These are phyloP conservation scores for Amphiura filiformis DNA, from an alignment of 35 echinoderm and acorn worm species.

Conservation along the genomic window DNA sequence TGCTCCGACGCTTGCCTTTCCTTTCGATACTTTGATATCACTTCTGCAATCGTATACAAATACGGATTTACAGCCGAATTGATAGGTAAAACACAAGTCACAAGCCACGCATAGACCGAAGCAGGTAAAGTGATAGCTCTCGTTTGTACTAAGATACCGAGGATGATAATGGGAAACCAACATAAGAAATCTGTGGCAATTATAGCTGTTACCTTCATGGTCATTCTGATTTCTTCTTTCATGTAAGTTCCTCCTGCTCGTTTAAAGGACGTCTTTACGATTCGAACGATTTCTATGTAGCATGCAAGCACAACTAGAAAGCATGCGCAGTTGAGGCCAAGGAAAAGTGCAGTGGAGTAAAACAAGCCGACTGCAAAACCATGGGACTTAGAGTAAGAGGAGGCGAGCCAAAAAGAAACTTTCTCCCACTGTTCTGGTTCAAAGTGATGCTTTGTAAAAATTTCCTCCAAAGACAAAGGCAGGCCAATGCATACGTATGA, in stretches of 20 bases:
- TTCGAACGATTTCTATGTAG: neutral
- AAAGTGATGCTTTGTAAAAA: neutral
- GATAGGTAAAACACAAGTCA: neutral
- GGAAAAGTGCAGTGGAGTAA: neutral
- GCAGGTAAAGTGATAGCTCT: neutral
- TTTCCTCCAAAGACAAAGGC: neutral
- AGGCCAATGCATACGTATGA: neutral
- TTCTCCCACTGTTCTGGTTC: neutral
- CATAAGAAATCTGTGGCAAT: neutral
- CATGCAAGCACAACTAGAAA: neutral
- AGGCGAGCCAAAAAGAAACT: neutral
- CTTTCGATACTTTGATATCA: neutral
- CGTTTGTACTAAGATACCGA: neutral
- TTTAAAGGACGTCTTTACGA: neutral
- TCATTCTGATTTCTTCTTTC: neutral
- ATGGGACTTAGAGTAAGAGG: neutral
- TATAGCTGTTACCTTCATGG: neutral
- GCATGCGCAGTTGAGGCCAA: neutral
- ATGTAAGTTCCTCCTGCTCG: neutral
- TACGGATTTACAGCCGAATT: neutral
- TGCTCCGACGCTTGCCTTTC: neutral
- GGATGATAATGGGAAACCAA: neutral
- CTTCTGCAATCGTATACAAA: neutral
- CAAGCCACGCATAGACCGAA: neutral
- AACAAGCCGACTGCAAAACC: neutral